phyloP scores from a whole-genome alignment of 1,140 invertebrate genomes.

The Drosophila funebris region DNA sequence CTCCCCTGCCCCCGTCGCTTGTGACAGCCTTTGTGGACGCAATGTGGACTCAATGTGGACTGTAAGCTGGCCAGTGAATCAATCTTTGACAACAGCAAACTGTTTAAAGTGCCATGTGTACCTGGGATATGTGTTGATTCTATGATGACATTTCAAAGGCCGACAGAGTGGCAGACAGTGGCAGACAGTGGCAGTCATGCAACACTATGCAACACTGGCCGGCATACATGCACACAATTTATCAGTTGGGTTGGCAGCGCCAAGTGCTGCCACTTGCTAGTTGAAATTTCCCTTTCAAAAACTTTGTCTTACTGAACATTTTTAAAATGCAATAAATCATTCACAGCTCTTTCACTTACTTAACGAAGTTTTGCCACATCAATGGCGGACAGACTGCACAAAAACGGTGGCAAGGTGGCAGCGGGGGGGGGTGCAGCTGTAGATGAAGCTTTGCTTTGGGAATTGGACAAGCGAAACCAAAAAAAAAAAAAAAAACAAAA shows the following conservation, averaged over 20 bases:
- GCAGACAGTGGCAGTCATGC: background rate
- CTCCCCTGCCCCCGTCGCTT: background rate
- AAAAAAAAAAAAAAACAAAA: background rate
- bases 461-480: constrained; percentile 19
- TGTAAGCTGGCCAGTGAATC: constrained; percentile 42
- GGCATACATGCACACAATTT: constrained; percentile 48
- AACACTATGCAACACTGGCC: constrained; percentile 17
- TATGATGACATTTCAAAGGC: constrained; percentile 18
- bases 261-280: constrained; percentile 18
- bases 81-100: constrained; percentile 60
- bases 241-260: constrained; percentile 34
- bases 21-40: background rate
- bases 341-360: constrained; percentile 81
- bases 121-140: background rate
- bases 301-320: constrained; percentile 66
- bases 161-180: too few relatives aligned
- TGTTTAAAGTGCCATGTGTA: constrained; percentile 7
- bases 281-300: background rate
- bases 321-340: constrained; percentile 82
- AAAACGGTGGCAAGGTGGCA: background rate
- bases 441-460: background rate
- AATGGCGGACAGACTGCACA: background rate
- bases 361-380: constrained; percentile 77
- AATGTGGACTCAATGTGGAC: background rate
- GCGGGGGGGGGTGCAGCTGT: background rate